A percentile compares a stretch with the other conserved stretches of the same genome.
phyloP scores from a whole-genome alignment of 2,797 vertebrate genomes.

The Phaenicophaeus curvirostris region DNA sequence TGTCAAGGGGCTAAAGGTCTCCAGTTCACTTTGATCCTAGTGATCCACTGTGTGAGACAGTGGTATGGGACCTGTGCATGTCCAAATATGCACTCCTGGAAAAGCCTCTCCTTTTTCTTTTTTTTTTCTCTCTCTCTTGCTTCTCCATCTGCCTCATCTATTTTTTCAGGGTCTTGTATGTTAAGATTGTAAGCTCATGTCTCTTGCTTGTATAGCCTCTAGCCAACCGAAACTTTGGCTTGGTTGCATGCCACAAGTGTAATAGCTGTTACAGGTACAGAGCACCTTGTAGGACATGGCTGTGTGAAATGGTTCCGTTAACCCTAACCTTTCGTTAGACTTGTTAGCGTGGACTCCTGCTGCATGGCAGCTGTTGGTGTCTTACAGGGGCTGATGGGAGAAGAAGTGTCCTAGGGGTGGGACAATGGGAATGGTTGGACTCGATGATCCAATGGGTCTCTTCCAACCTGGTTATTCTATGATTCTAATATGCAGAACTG shows the following conservation, averaged over 20 bases:
- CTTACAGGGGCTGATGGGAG: not conserved
- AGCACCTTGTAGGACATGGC: fast-evolving
- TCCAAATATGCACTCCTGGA: fast-evolving
- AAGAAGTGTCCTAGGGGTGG: not conserved
- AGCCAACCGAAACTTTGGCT: not conserved
- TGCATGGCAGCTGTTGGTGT: not conserved
- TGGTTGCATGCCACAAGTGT: not conserved
- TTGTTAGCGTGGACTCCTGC: not conserved
- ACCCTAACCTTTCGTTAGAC: not conserved
- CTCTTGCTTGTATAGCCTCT: not conserved
- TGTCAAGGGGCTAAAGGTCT: not conserved
- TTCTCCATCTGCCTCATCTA: not conserved
- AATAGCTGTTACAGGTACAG: not conserved
- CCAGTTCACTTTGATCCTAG: not conserved
- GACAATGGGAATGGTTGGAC: no score
- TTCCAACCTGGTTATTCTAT: no score
- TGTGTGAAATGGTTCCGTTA: not conserved
- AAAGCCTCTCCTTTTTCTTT: not conserved
- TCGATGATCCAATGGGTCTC: no score
- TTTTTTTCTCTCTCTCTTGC: fast-evolving
- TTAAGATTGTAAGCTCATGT: not conserved
- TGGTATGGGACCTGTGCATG: fast-evolving
- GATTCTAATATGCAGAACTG: not conserved
- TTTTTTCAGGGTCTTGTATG: not conserved
- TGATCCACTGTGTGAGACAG: not conserved